Evolutionary conservation across 2,113 vertebrate genomes (phyloP).

Genomic region (Hippopotamus amphibius): DNA sequence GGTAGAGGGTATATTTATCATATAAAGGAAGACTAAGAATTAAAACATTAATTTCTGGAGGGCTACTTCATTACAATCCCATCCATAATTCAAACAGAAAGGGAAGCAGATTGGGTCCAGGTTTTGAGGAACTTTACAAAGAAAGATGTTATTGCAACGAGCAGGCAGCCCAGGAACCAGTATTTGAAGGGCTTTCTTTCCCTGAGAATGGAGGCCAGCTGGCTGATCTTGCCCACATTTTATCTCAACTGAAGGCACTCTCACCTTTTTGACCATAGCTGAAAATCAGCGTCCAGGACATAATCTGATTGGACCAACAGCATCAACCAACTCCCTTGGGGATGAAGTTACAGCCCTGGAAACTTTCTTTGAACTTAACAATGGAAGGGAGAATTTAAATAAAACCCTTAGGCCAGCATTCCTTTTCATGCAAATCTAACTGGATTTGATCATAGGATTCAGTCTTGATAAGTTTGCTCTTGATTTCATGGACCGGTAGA

Average conservation of each 20-base stretch:
- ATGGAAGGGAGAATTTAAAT: not conserved
- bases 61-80: not conserved
- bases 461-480: not conserved
- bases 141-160: not conserved
- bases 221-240: not conserved
- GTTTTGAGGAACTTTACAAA: not conserved
- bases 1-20: not conserved
- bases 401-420: not conserved
- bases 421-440: not conserved
- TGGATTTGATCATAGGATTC: not conserved
- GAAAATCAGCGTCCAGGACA: not conserved
- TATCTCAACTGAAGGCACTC: not conserved
- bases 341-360: not conserved
- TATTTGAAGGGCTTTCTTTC: not conserved
- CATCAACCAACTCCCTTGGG: not conserved
- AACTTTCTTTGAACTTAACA: conserved; percentile 34
- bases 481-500: conserved; percentile 12
- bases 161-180: not conserved
- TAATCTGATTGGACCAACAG: not conserved
- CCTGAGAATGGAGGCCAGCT: not conserved
- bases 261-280: not conserved
- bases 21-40: not conserved
- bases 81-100: not conserved
- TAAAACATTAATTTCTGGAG: not conserved
- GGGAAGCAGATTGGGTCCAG: not conserved